These are phyloP conservation scores for Maccullochella peelii DNA, from an alignment of 2,113 vertebrate species.

Conservation along the genomic window DNA sequence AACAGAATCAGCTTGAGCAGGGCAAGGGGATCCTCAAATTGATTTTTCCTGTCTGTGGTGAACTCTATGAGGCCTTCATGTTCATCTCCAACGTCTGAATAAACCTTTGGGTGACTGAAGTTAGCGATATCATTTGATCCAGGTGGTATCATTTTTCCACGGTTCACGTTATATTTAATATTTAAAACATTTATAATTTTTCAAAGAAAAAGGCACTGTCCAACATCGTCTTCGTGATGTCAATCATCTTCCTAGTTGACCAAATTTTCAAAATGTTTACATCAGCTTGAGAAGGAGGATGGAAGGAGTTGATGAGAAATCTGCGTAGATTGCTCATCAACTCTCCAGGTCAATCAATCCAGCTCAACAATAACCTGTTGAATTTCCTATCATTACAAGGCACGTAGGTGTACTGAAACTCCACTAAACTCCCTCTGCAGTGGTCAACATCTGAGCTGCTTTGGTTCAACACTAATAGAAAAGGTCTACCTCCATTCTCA, in stretches of 20 bases:
- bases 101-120: slow-evolving; percentile 58
- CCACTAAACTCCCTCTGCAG: slow-evolving; percentile 18
- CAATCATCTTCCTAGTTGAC: slow-evolving; percentile 70
- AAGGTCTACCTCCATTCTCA: slow-evolving; percentile 78
- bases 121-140: slow-evolving; percentile 20
- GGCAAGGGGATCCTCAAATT: background rate
- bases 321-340: slow-evolving; percentile 8
- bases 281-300: slow-evolving; percentile 55
- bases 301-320: background rate
- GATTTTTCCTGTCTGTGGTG: slow-evolving; percentile 8
- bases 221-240: slow-evolving; percentile 54
- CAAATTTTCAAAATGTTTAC: slow-evolving; percentile 77
- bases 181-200: slow-evolving; percentile 31
- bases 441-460: slow-evolving; percentile 29
- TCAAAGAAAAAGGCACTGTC: slow-evolving; percentile 27
- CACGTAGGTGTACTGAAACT: background rate
- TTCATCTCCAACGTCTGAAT: slow-evolving; percentile 66
- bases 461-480: slow-evolving; percentile 25
- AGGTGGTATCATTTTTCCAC: slow-evolving; percentile 47
- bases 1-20: background rate
- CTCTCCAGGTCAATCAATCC: background rate
- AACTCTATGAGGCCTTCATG: slow-evolving; percentile 27
- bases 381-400: background rate
- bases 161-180: slow-evolving; percentile 35
- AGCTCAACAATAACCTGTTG: slow-evolving; percentile 4